Evolutionary conservation across 1,140 invertebrate species (phyloP), one percentile per base, ranked within the genome.

Genomic region (Drosophila quadrilineata): DNA sequence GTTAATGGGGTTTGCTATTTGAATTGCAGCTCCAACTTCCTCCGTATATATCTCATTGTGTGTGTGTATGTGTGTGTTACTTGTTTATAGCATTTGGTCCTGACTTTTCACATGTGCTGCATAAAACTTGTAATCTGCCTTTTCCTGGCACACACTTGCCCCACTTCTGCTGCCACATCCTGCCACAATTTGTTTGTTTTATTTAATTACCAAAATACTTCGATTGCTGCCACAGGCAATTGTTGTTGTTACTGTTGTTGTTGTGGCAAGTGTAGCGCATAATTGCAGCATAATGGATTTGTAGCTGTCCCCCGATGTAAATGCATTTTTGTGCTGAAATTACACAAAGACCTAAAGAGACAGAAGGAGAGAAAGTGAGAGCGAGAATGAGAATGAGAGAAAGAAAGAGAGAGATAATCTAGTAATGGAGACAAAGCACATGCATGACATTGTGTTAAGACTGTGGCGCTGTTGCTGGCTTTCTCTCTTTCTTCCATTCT

Each of bases 271-370:
- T 77, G 77, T 85, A 62, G 67, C 62, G 66, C 67, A 87, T 87
- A 87, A 87, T 87, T 87, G 84, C 77, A 68, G 40, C 74, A 87
- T 87, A 87, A 87, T 87, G 85, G 77, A 79, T 87, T 84, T 84
- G 77, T 79, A 84, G 71, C 73, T 60, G 59, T 73, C 59, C 21
- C 12, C 10, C 19, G 38, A 14, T 50, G 24, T 31, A 10, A 50
- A 33, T 54, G 60, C 46, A 56, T 69, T 80, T 80, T 79, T 60
- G 28, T 50, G 26, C 38, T 52, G 66, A 66, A 53, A 68, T 38
- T 53, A 31, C 17, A 46, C 26, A 26, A 33, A 41, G 43, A 65
- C 35, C 35, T 19, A 45, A 21, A 49, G 24, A 57, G 16, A 54
- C 26, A 40, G n/a, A n/a, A n/a, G n/a, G n/a, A n/a, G n/a, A n/a